Conservation (phyloP, 1,140 invertebrate species). For the Drosophila nebulosa region DNA sequence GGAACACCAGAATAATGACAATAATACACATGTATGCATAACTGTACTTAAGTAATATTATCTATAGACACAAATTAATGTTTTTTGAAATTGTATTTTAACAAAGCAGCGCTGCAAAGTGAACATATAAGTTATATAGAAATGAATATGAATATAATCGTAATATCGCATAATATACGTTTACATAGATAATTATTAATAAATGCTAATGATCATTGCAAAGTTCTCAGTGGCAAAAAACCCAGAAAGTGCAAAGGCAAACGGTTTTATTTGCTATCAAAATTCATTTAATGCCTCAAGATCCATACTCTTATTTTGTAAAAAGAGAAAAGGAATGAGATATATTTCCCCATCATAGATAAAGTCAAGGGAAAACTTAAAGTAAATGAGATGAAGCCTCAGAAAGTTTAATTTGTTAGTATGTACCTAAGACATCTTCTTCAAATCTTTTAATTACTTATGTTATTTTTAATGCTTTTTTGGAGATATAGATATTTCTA, state of each 20-base stretch:
- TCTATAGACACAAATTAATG: constrained; percentile 46
- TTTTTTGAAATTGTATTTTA: constrained; percentile 36
- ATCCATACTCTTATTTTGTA: too few species aligned
- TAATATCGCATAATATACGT: background rate
- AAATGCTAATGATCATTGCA: constrained; percentile 37
- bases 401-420: too few species aligned
- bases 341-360: background rate
- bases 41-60: constrained; percentile 53
- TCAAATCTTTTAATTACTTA: too few species aligned
- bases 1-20: constrained; percentile 64
- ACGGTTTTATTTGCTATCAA: background rate
- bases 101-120: constrained; percentile 50
- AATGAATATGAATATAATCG: background rate
- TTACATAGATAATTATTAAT: background rate
- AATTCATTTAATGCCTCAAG: background rate
- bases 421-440: too few species aligned
- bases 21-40: constrained; percentile 46
- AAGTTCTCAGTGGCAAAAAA: constrained; percentile 50
- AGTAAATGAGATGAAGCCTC: too few species aligned
- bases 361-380: too few species aligned
- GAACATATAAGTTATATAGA: background rate
- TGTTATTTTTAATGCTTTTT: too few species aligned
- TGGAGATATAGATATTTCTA: too few species aligned
- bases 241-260: background rate
- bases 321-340: too few species aligned